Evolutionary conservation across 2,888 invertebrate species (phyloP), one percentile per base, ranked within the genome.

Genomic region (Amphipyra tragopoginis): DNA sequence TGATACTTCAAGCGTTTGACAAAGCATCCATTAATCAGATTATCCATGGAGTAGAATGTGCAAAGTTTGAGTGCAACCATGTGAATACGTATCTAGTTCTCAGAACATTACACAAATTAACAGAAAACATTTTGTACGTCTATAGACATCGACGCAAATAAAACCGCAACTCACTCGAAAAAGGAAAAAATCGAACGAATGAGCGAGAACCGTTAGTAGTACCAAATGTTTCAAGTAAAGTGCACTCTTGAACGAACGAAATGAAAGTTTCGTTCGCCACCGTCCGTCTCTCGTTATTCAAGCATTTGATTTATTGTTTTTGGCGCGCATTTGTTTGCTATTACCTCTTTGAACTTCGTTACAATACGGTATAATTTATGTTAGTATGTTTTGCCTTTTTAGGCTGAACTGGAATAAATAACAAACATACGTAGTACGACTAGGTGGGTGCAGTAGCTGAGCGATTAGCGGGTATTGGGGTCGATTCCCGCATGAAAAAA

Each of bases 251-350:
- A 82, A 85, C 83, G 86, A 87, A 87, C 87, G 89, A 89, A 92
- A 93, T 91, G 89, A 93, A 92, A 93, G 88, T 92, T 93, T 90
- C 82, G 86, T 84, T 84, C 85, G 81, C 84, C 87, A 88, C 84
- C 87, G 89, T 90, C 90, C 89, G 87, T 90, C 90, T 86, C 85
- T 78, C 86, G 80, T 81, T 84, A 82, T 81, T 79, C 81, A 89
- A 83, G 86, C 88, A 90, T 91, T 90, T 93, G 92, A 93, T 93
- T 92, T 92, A 92, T 92, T 89, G 89, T 90, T 86, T 88, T 80
- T 71, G 73, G 70, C 65, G 77, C 79, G 75, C 80, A 81, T 85
- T 86, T 86, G 87, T 88, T 88, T 83, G 81, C 80, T 84, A 83
- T 87, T 82, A 80, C 79, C 81, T 79, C 86, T 89, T 88, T 87